phyloP scores from a whole-genome alignment of 37 sponge, comb jelly and placozoan species.

The Chondrilla cf. caribensis region DNA sequence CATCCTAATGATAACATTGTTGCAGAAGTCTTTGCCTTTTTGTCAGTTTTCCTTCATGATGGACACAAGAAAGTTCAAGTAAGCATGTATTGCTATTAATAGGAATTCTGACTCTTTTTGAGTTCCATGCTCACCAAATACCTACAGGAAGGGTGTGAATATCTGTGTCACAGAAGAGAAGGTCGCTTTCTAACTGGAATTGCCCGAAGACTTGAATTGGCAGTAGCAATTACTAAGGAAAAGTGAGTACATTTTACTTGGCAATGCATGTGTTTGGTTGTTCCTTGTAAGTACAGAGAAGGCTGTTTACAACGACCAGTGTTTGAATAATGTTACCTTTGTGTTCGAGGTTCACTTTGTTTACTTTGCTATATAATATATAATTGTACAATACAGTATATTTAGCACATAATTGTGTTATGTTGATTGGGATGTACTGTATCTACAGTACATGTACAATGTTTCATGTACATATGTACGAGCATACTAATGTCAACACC shows the following conservation, averaged over 20 bases:
- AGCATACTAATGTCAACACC: too few relatives aligned
- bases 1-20: slow-evolving; percentile 54
- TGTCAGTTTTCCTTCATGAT: slow-evolving; percentile 50
- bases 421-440: too few relatives aligned
- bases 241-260: not conserved
- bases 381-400: too few relatives aligned
- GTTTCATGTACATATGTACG: too few relatives aligned
- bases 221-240: slow-evolving; percentile 6
- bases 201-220: not conserved
- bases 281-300: too few relatives aligned
- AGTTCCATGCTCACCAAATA: not conserved
- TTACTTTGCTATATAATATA: too few relatives aligned
- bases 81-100: not conserved
- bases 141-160: slow-evolving; percentile 7
- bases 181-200: not conserved
- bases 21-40: slow-evolving; percentile 58
- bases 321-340: too few relatives aligned
- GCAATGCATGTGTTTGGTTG: too few relatives aligned
- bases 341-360: too few relatives aligned
- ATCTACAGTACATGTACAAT: too few relatives aligned
- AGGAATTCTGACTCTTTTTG: not conserved
- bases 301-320: too few relatives aligned
- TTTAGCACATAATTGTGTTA: too few relatives aligned
- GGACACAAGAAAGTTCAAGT: slow-evolving; percentile 59
- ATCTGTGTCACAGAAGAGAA: not conserved